phyloP scores from a whole-genome alignment of 2,113 vertebrate species.

The Myotis davidii region DNA sequence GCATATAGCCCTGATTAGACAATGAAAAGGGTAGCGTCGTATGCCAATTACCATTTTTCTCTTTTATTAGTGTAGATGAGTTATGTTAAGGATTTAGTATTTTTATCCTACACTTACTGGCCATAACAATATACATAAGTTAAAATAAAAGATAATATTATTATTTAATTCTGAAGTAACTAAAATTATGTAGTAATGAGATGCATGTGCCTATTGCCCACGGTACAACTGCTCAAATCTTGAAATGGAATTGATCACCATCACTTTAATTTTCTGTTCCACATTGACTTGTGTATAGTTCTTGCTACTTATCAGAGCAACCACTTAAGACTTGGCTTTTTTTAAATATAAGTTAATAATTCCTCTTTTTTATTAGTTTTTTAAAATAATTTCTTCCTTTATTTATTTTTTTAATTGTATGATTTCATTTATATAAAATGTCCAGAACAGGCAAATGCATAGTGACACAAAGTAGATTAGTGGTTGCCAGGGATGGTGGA shows the following conservation, averaged over 20 bases:
- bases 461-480: too few species aligned
- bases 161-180: neutral
- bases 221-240: neutral
- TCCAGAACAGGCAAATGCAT: too few species aligned
- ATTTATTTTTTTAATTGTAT: too few species aligned
- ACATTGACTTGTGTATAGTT: neutral
- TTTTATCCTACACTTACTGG: neutral
- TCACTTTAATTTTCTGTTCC: neutral
- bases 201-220: neutral
- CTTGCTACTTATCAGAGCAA: neutral
- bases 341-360: too few species aligned
- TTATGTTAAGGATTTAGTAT: neutral
- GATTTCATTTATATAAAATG: too few species aligned
- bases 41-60: too few species aligned
- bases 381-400: too few species aligned
- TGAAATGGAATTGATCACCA: neutral
- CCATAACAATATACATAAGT: neutral
- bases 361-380: too few species aligned
- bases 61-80: too few species aligned
- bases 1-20: too few species aligned
- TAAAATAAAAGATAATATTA: neutral
- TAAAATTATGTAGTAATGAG: neutral
- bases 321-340: neutral
- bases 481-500: too few species aligned
- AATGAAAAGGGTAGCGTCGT: too few species aligned